phyloP scores from a whole-genome alignment of 2,888 invertebrate species.

The Cryptocephalus primarius region DNA sequence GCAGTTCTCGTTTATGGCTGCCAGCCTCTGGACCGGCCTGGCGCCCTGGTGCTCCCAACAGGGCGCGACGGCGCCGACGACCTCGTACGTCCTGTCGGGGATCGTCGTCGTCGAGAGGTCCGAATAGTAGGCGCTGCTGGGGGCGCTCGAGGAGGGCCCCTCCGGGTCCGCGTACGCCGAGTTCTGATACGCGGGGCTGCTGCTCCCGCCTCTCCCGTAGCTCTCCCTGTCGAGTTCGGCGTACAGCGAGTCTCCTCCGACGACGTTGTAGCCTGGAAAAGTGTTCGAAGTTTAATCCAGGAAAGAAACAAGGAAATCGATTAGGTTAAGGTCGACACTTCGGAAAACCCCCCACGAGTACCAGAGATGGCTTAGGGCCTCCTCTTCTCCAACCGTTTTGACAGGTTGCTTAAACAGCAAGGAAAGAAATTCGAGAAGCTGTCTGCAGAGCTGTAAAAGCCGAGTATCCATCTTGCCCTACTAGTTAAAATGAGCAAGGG shows the following conservation, averaged over 20 bases:
- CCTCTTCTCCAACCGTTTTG: no score
- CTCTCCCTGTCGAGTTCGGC: conserved; percentile 56
- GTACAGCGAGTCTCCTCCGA: conserved; percentile 52
- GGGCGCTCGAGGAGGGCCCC: conserved; percentile 49
- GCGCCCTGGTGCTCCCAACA: neutral
- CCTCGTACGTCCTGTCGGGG: conserved; percentile 48
- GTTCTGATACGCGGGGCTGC: conserved; percentile 58
- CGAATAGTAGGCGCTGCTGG: conserved; percentile 66
- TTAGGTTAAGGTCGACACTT: no score
- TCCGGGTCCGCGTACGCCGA: conserved; percentile 53
- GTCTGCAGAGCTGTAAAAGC: no score
- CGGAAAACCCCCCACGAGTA: no score
- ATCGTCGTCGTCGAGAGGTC: conserved; percentile 50
- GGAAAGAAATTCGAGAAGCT: no score
- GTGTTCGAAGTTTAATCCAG: no score
- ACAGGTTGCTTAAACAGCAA: no score
- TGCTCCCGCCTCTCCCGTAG: conserved; percentile 19
- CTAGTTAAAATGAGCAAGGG: no score
- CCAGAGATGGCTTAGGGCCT: no score
- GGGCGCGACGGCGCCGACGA: conserved; percentile 45
- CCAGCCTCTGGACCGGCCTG: neutral
- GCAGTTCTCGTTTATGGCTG: neutral
- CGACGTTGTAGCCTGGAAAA: conserved; percentile 38
- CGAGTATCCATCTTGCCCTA: no score
- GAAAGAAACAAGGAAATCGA: neutral